A percentile compares a stretch with the other conserved stretches of the same genome.
Conservation (phyloP, 2,113 vertebrate genomes). For the human region GRCh38 chr4:145446001-145446500, state of each 20-base stretch:
- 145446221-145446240: not conserved
- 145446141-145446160: not conserved
- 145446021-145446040: not conserved
- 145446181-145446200: not conserved
- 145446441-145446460: not conserved
- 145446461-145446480: not conserved
- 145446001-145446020: not conserved
- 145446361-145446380: not conserved
- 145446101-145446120: not conserved
- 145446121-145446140: not conserved
- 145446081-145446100: not conserved
- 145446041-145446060: not conserved
- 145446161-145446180: not conserved
- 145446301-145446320: not conserved
- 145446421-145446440: not conserved
- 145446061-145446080: constrained; percentile 7
- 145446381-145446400: not conserved
- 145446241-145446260: not conserved
- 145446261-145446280: not conserved
- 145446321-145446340: not conserved
- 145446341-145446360: not conserved
- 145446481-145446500: not conserved
- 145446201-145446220: not conserved
- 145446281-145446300: not conserved
- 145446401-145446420: not conserved